Base-by-base conservation (phyloP, 2,797 vertebrate genomes). In the Adrianichthys oophorus region DNA sequence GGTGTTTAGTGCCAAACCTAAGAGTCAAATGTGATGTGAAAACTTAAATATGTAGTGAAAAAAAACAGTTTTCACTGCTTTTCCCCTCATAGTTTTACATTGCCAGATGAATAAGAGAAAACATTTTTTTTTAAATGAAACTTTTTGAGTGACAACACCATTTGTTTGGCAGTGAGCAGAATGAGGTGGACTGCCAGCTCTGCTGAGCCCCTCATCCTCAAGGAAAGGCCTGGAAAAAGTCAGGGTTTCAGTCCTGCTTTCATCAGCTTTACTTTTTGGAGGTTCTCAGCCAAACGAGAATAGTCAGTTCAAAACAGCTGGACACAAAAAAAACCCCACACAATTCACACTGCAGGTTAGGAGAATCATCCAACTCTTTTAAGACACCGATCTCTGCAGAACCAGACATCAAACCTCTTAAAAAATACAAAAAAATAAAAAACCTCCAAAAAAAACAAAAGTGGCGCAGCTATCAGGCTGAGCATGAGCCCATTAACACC, bases 141-240 rank as follows among this genome's bases (percentile, higher is more conserved):
- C 19, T 18, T 18, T 69, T 76, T 90, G 91, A 93, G 85, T 92
- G 92, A 83, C 90, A 92, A 84, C 87, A 87, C 26, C 90, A 92
- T 85, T 89, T 92, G 89, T 86, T 78, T 89, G 84, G 87, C 89
- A 91, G 49, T 0, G 66, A 70, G 55, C 63, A 65, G 56, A 29
- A 12, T 45, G 73, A 52, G 66, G 63, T 62, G 60, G 48, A 16
- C 70, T 60, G 72, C 80, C 80, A 85, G 73, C 65, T 44, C 59
- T 14, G 52, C 56, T 46, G 58, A 85, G 72, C 66, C 64, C 70
- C 74, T 76, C 65, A 83, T 59, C 72, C 74, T 81, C 52, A 72
- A 73, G 72, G 65, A 59, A 81, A 81, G 56, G 62, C 63, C 40
- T 59, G 67, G 77, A 78, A 82, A 58, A 56, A 66, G 57, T 42